These are phyloP conservation scores for Schizothorax lantsangensis DNA, from an alignment of 2,797 vertebrate species.

Conservation along the genomic window DNA sequence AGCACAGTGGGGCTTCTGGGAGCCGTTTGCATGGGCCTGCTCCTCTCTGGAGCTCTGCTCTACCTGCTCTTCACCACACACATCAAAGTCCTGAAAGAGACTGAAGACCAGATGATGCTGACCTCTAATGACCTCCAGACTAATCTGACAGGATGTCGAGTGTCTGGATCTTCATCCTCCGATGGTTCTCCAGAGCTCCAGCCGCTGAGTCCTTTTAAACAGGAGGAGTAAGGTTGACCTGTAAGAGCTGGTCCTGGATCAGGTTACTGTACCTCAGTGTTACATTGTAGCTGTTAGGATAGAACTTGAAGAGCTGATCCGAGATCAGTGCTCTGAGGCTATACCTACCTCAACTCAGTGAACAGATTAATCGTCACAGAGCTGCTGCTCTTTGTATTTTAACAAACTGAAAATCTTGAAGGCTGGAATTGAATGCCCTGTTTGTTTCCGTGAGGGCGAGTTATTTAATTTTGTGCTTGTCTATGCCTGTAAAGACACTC, in stretches of 20 bases:
- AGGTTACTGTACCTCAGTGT: slow-evolving; percentile 34
- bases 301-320: slow-evolving; percentile 4
- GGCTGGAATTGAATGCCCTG: not conserved
- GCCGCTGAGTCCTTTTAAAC: not conserved
- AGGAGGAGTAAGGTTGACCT: slow-evolving; percentile 30
- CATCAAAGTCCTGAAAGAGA: slow-evolving; percentile 75
- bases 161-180: not conserved
- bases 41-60: slow-evolving; percentile 67
- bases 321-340: slow-evolving; percentile 34
- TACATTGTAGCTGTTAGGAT: slow-evolving; percentile 31
- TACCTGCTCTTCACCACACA: slow-evolving; percentile 79
- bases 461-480: not conserved
- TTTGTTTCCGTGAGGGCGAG: not conserved
- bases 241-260: not conserved
- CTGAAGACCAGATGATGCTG: slow-evolving; percentile 77
- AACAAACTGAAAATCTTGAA: not conserved
- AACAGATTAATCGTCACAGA: slow-evolving; percentile 3
- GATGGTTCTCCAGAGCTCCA: not conserved
- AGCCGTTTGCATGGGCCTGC: slow-evolving; percentile 65
- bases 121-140: slow-evolving; percentile 57
- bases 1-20: slow-evolving; percentile 72
- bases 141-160: slow-evolving; percentile 15
- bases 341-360: slow-evolving; percentile 28
- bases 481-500: not conserved
- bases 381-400: not conserved